These are phyloP conservation scores for Azemiops feae DNA, from an alignment of 2,113 vertebrate genomes.

Conservation along the genomic window DNA sequence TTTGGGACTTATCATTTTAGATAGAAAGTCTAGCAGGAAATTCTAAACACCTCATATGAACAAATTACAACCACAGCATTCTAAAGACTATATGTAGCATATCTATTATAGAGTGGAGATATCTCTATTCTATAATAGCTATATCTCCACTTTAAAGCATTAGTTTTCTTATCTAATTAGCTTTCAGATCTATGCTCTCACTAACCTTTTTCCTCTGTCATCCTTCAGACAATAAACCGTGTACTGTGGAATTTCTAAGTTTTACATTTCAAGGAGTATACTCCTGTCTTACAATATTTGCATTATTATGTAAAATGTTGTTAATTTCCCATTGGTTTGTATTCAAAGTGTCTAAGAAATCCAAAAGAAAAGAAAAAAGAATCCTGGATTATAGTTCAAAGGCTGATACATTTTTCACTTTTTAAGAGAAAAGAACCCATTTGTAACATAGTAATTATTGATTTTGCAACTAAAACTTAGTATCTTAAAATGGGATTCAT, in stretches of 20 bases:
- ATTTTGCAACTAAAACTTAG: neutral
- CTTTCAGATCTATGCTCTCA: neutral
- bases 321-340: neutral
- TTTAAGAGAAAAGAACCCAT: neutral
- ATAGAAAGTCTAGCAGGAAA: neutral
- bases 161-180: neutral
- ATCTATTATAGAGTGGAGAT: neutral
- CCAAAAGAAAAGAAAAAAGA: neutral
- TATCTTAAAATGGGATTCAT: neutral
- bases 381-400: neutral
- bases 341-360: neutral
- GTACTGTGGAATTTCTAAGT: neutral
- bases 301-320: neutral
- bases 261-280: neutral
- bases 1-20: neutral
- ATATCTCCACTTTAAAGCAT: neutral
- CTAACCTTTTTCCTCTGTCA: neutral
- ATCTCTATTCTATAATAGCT: too few relatives aligned
- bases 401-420: neutral
- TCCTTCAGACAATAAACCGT: neutral
- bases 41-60: neutral
- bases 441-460: neutral
- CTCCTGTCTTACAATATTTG: neutral
- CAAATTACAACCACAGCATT: neutral
- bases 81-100: neutral